phyloP scores from a whole-genome alignment of 2,797 vertebrate species.

The Orestias chungarensis region DNA sequence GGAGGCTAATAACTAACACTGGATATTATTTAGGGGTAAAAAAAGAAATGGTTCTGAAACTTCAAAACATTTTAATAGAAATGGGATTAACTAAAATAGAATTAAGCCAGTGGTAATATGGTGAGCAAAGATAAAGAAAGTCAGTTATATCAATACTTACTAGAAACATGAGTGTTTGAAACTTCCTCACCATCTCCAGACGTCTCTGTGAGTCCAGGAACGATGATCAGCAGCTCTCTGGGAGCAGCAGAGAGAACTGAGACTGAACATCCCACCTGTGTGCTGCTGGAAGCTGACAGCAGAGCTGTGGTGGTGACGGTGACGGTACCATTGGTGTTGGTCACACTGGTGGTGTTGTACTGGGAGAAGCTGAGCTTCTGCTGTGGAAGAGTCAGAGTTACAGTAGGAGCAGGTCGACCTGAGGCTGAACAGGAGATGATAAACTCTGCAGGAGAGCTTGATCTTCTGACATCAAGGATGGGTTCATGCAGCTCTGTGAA shows the following conservation, averaged over 20 bases:
- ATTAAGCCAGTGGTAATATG: no score
- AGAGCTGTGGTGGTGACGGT: conserved; percentile 38
- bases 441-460: not conserved
- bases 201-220: conserved; percentile 6
- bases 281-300: conserved; percentile 5
- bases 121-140: not conserved
- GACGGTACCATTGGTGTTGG: conserved; percentile 31
- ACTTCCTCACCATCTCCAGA: not conserved
- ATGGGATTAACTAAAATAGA: no score
- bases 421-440: conserved; percentile 53
- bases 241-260: conserved; percentile 12
- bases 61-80: no score
- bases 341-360: conserved; percentile 2
- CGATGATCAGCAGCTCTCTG: not conserved
- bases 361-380: not conserved
- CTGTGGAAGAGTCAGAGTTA: conserved; percentile 14
- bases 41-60: no score
- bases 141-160: not conserved
- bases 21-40: no score
- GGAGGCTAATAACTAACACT: no score
- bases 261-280: conserved; percentile 32
- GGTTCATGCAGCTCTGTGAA: conserved; percentile 46
- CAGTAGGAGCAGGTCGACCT: conserved; percentile 48
- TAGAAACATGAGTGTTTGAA: not conserved
- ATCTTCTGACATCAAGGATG: not conserved